phyloP scores from a whole-genome alignment of 2,113 vertebrate species.

The Tragelaphus imberbis region DNA sequence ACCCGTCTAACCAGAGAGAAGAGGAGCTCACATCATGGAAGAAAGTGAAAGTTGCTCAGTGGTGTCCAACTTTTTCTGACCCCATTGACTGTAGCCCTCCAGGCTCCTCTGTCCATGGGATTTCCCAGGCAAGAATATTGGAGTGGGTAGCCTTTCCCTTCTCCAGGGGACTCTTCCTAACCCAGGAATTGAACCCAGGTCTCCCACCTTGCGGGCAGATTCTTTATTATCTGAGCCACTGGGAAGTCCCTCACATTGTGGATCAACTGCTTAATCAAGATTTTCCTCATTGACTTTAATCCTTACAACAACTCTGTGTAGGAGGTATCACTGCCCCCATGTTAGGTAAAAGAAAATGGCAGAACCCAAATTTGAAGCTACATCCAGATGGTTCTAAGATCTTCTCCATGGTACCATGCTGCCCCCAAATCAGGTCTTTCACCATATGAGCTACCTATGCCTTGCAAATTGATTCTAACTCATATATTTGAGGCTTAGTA shows the following conservation, averaged over 20 bases:
- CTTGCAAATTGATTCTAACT: not conserved
- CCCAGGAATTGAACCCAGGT: not conserved
- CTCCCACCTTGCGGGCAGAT: not conserved
- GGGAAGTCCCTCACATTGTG: not conserved
- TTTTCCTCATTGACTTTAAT: slow-evolving; percentile 9
- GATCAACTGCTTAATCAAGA: not conserved
- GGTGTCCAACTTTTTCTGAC: not conserved
- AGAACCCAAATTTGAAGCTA: not conserved
- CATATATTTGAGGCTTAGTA: not conserved
- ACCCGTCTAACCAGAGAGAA: not conserved
- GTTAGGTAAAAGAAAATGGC: not conserved
- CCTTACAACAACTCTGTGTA: not conserved
- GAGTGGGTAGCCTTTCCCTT: not conserved
- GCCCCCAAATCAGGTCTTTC: not conserved
- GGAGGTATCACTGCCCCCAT: not conserved
- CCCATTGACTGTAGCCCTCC: not conserved
- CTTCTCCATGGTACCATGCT: not conserved
- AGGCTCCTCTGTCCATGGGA: not conserved
- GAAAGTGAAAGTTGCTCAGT: not conserved
- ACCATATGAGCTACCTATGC: not conserved
- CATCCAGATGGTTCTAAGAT: not conserved
- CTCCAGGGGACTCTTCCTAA: not conserved
- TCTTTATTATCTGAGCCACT: not conserved
- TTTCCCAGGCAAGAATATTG: not conserved
- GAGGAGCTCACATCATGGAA: not conserved